Base-by-base conservation (phyloP, 23 tunicate genomes). In the Pegea sp. region DNA sequence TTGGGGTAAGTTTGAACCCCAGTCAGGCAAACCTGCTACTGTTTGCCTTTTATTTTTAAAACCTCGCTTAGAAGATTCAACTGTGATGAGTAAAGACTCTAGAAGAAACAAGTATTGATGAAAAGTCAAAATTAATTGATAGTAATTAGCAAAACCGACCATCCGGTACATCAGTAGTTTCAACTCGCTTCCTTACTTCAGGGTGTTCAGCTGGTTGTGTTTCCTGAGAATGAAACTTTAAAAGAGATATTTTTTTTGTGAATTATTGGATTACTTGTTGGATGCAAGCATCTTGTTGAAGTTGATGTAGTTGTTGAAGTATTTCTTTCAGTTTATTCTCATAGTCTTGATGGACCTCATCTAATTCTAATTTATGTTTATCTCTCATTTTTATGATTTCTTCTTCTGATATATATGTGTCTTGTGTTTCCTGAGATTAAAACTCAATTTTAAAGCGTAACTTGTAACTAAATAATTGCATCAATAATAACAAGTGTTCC, bases 1-100 rank as follows among this genome's bases (percentile, higher is more conserved):
- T 73, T 72, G 73, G 2, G 95, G 95, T 49, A 84, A 49, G 28
- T 84, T 76, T 11, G 81, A 76, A 20, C 95, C 95, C 95, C 95
- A 84, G 57, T 73, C 80, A n/a, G 81, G 95, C 46, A 38, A 11
- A 8, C 16, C 46, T 38, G 11, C 46, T 38, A 38, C 46, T 38
- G 46, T 8, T 16, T 8, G 13, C 13, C 46, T 38, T 8, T 8
- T 38, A 11, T 8, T 16, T 8, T 8, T 38, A 16, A 11, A 38
- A 16, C 46, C 11, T 11, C 46, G 62, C 62, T 48, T 33, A 31
- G 5, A 24, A 33, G 8, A 57, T 11, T 31, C 62, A 33, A 30
- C 11, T 38, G 46, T 11, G 16, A 38, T 38, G n/a, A 38, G 20
- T 51, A 51, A 19, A 11, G 7, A 11, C 16, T 19, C n/a, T 20